phyloP scores from a whole-genome alignment of 2,113 vertebrate species.

The Cinclus cinclus region DNA sequence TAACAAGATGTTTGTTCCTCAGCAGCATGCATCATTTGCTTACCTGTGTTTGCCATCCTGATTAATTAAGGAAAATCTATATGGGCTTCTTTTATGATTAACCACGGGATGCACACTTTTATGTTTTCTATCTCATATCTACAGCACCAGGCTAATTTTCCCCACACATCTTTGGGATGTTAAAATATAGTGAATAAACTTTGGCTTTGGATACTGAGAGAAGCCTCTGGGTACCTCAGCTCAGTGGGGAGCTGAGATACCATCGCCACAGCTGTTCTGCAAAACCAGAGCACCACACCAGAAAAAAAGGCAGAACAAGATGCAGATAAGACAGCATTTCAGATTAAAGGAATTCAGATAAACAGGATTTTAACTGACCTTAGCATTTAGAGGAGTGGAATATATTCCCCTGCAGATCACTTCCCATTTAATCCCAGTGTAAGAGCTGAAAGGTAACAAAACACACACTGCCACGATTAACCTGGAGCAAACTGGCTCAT shows the following conservation, averaged over 20 bases:
- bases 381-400: not conserved
- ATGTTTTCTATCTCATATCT: not conserved
- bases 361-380: slow-evolving; percentile 34
- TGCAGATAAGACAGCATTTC: slow-evolving; percentile 20
- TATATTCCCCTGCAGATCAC: not conserved
- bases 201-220: not conserved
- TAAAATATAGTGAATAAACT: not conserved
- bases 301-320: not conserved
- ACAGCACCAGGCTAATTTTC: not conserved
- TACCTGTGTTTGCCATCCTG: not conserved
- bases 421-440: not conserved
- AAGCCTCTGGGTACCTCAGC: not conserved
- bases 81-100: not conserved
- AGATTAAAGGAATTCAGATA: slow-evolving; percentile 49
- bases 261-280: not conserved
- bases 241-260: not conserved
- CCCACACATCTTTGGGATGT: not conserved
- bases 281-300: not conserved
- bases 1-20: not conserved
- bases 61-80: slow-evolving; percentile 1
- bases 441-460: slow-evolving; percentile 13
- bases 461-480: slow-evolving; percentile 8
- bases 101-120: not conserved
- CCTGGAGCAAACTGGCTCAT: not conserved
- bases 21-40: not conserved